phyloP scores from a whole-genome alignment of 2,888 invertebrate species.

The Carpatolechia fugitivella region DNA sequence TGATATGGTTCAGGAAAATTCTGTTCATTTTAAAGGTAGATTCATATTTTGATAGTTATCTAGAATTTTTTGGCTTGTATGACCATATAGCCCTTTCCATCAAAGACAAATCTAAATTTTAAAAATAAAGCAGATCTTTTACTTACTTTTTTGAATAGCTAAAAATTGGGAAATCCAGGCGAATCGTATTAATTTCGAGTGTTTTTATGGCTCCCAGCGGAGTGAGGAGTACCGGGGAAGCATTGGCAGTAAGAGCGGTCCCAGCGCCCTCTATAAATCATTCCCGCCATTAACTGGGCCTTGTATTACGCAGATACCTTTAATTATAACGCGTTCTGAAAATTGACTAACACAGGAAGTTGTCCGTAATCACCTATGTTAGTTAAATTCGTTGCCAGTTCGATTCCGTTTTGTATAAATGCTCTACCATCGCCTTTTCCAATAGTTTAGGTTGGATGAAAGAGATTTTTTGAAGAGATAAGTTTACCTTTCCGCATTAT shows the following conservation, averaged over 20 bases:
- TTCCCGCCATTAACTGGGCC: conserved; percentile 9
- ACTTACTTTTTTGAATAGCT: too few species aligned
- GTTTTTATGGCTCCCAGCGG: not conserved
- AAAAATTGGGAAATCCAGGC: not conserved
- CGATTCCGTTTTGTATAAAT: not conserved
- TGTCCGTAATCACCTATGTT: not conserved
- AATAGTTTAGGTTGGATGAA: too few species aligned
- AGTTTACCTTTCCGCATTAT: too few species aligned
- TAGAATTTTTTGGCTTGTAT: too few species aligned
- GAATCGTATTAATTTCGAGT: not conserved
- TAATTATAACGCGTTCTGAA: conserved; percentile 11
- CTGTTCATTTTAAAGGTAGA: too few species aligned
- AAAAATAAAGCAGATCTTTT: too few species aligned
- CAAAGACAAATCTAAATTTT: too few species aligned
- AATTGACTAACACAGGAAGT: not conserved
- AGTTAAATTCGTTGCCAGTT: not conserved
- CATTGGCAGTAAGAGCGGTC: not conserved
- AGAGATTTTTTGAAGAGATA: too few species aligned
- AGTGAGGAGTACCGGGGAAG: not conserved
- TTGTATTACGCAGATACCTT: conserved; percentile 12
- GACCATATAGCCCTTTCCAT: too few species aligned
- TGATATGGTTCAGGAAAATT: too few species aligned
- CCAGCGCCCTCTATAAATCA: conserved; percentile 7
- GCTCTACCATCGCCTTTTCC: too few species aligned
- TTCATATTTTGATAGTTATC: too few species aligned